A percentile compares a stretch with the other conserved stretches of the same genome.
These are phyloP conservation scores for Cordilura impudica DNA, from an alignment of 2,888 invertebrate species.

Conservation along the genomic window DNA sequence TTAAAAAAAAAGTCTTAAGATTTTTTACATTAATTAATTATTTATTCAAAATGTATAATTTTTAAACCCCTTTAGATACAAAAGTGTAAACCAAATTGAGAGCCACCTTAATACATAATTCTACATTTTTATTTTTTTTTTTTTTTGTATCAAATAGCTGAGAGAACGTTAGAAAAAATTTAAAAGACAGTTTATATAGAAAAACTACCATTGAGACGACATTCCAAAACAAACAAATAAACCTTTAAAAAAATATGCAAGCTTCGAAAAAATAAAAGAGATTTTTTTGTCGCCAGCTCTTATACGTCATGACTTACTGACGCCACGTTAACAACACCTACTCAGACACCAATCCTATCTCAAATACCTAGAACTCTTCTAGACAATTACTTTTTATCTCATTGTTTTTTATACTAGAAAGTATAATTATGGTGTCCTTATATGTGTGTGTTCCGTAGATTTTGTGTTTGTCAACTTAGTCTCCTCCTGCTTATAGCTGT, in stretches of 20 bases:
- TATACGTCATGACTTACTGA: slow-evolving; percentile 14
- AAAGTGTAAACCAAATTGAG: too few species aligned
- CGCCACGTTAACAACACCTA: slow-evolving; percentile 17
- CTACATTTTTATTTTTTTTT: too few species aligned
- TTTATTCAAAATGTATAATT: too few species aligned
- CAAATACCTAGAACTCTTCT: neutral
- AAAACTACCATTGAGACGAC: slow-evolving; percentile 1
- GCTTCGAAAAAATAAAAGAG: neutral
- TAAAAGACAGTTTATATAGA: slow-evolving; percentile 7
- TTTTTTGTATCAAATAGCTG: neutral
- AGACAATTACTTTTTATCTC: neutral
- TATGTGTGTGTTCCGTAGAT: neutral
- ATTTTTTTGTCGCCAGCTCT: neutral
- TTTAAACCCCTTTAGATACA: too few species aligned
- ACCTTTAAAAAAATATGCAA: neutral
- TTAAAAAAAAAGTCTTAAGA: too few species aligned
- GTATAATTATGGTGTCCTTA: neutral
- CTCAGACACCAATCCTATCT: neutral
- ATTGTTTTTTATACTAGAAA: neutral
- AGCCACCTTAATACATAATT: too few species aligned
- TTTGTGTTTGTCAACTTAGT: neutral
- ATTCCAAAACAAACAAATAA: neutral
- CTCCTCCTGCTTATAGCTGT: slow-evolving; percentile 41
- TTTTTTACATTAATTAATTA: too few species aligned
- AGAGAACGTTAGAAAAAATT: neutral